Evolutionary conservation across 1,140 invertebrate species (phyloP).

Genomic region (Lepidurus apus): DNA sequence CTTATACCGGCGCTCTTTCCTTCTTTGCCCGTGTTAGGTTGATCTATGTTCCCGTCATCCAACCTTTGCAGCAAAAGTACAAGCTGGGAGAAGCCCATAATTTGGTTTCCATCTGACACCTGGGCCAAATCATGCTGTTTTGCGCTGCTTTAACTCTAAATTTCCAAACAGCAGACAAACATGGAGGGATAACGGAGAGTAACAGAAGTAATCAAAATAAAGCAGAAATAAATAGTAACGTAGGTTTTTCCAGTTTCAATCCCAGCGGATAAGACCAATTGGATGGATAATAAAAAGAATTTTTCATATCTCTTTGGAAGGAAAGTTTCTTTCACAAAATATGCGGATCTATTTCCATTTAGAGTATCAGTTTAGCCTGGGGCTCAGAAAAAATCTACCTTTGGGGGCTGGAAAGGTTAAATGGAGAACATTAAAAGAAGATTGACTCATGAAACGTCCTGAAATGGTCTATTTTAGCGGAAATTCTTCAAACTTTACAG

Average conservation of each 20-base stretch:
- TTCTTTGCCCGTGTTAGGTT: neutral
- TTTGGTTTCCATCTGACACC: neutral
- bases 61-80: neutral
- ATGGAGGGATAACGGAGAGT: neutral
- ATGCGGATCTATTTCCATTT: neutral
- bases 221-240: neutral
- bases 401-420: too few species aligned
- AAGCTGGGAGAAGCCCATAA: neutral
- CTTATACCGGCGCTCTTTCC: neutral
- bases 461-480: too few species aligned
- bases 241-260: neutral
- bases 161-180: neutral
- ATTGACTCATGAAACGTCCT: too few species aligned
- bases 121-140: neutral
- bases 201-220: neutral
- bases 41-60: neutral
- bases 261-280: neutral
- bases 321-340: neutral
- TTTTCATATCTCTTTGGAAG: neutral
- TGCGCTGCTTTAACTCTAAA: neutral
- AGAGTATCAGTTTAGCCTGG: neutral
- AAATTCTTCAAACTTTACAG: too few species aligned
- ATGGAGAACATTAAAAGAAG: too few species aligned
- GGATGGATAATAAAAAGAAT: neutral
- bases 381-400: too few species aligned